Base-by-base conservation (phyloP, 2,888 invertebrate species). In the Philhelius pedissequus region DNA sequence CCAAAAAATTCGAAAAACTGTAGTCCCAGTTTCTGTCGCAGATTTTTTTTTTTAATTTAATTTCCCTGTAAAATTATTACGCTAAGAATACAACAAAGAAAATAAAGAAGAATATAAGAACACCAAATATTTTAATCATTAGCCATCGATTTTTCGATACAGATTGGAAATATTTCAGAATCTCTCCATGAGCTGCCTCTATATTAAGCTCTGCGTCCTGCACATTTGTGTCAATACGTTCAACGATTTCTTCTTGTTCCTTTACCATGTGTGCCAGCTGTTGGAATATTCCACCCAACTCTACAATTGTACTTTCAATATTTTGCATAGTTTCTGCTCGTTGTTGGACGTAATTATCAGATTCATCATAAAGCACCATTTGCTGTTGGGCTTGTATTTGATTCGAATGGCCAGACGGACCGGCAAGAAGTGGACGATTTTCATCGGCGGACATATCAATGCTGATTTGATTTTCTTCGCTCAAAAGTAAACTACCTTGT, bases 61-160 rank as follows among this genome's bases (percentile, higher is more conserved):
- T n/a, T n/a, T n/a, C n/a, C n/a, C n/a, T n/a, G n/a, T n/a, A n/a
- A n/a, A n/a, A 76, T 60, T 84, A 90, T 93, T 95, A 96, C 89
- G 98, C 97, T 94, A 99, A 94, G 92, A 99, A 98, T 88, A 99
- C 95, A 90, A 99, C 96, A 93, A 99, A 99, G 91, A 99, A 97
- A 92, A 99, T 96, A 92, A 99, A 99, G 94, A 99, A 99, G 90
- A 99, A 96, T 94, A 99, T 98, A 71, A 99, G 94, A 86, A 99
- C 97, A 69, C 96, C 99, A 92, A 99, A 99, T 87, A 99, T 96
- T 94, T 99, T 99, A 88, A 99, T 96, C 98, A 99, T 99, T 35
- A 99, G 94, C 96, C 99, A 99, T 88, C 99, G 94, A 92, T 99
- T 99, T 86, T 97, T 97, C 15, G 98, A 97, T 40, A 99, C 97